Percentiles rank a stretch among this genome's conserved stretches.
Conservation (phyloP, 2,888 invertebrate species). For the Branchellion lobata region DNA sequence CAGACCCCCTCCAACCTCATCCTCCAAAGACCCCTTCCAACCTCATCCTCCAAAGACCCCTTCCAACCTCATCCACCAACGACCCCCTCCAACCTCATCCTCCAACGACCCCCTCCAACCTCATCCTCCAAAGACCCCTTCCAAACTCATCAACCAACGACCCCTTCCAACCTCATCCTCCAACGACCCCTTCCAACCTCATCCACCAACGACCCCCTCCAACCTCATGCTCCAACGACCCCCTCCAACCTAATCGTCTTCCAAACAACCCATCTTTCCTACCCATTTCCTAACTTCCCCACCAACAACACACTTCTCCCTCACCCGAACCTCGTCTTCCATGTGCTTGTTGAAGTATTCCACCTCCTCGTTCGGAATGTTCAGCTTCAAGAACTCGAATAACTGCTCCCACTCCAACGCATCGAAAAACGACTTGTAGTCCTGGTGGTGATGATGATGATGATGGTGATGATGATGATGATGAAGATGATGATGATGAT, state of each 20-base stretch:
- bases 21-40: no score
- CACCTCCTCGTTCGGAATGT: conserved; percentile 51
- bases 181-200: no score
- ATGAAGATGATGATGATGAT: no score
- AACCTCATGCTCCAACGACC: neutral
- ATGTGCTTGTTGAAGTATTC: conserved; percentile 50
- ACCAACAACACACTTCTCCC: neutral
- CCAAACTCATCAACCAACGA: no score
- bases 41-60: no score
- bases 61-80: no score
- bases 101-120: neutral
- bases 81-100: neutral
- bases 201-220: no score
- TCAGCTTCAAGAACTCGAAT: conserved; percentile 49
- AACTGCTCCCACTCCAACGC: conserved; percentile 52
- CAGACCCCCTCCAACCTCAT: no score
- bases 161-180: no score
- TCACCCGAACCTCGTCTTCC: conserved; percentile 41
- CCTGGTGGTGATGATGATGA: conserved; percentile 45
- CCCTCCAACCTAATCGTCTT: neutral
- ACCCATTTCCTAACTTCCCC: neutral
- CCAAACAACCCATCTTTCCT: neutral
- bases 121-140: no score
- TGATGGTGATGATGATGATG: neutral
- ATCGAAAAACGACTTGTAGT: conserved; percentile 52